These are phyloP conservation scores for Dendronephthya gigantea DNA, from an alignment of 64 coral and sea anemone genomes.

Conservation along the genomic window DNA sequence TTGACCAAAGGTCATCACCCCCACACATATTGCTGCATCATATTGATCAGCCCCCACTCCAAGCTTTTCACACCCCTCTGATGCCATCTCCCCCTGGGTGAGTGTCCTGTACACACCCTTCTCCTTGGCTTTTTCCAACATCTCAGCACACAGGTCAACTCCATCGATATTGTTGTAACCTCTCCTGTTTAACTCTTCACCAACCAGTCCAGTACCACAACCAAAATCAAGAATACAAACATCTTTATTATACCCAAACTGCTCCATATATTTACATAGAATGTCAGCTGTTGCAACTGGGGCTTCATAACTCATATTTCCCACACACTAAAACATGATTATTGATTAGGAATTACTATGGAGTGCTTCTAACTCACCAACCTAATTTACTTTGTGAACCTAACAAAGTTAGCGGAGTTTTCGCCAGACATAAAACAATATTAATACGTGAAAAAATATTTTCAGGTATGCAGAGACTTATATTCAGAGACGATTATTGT, in stretches of 20 bases:
- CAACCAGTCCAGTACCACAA: constrained; percentile 13
- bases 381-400: no score
- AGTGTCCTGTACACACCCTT: constrained; percentile 11
- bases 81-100: not conserved
- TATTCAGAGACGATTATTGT: no score
- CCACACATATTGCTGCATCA: constrained; percentile 1
- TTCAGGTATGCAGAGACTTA: no score
- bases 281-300: not conserved
- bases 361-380: no score
- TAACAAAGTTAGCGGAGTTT: no score
- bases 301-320: not conserved
- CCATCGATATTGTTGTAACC: constrained; percentile 21
- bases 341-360: not conserved
- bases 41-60: not conserved
- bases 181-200: not conserved
- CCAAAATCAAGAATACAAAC: constrained; percentile 16
- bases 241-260: not conserved
- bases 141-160: not conserved
- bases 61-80: not conserved
- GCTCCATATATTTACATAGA: not conserved
- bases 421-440: no score
- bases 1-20: not conserved
- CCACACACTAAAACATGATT: no score
- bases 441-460: no score
- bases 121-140: not conserved